Evolutionary conservation across 2,797 vertebrate genomes (phyloP).

Genomic region (Setipinna tenuifilis): DNA sequence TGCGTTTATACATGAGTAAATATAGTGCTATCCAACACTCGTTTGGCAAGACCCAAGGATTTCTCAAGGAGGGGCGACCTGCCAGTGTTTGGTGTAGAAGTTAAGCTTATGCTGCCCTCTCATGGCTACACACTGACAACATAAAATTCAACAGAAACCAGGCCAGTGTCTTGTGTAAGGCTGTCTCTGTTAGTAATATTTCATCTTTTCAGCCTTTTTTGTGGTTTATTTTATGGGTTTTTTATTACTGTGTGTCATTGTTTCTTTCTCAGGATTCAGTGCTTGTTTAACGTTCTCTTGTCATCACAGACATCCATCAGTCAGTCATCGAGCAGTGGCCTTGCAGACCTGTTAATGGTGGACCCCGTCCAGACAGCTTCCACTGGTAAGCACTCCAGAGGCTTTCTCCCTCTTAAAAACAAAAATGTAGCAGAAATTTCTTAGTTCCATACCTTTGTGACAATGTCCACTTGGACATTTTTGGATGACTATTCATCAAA

Average conservation of each 20-base stretch:
- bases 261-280: neutral
- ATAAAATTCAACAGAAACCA: neutral
- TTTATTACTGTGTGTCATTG: neutral
- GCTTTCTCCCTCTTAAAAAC: neutral
- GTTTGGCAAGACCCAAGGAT: neutral
- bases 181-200: neutral
- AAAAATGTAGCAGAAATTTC: neutral
- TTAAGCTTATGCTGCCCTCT: conserved; percentile 49
- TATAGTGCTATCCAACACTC: neutral
- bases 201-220: neutral
- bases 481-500: no score
- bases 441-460: neutral
- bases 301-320: conserved; percentile 73
- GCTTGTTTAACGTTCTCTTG: conserved; percentile 11
- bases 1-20: neutral
- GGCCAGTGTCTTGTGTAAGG: neutral
- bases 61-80: neutral
- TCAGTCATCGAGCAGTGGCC: conserved; percentile 80
- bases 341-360: conserved; percentile 91
- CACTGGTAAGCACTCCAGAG: conserved; percentile 72
- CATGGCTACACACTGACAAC: conserved; percentile 25
- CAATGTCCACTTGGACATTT: neutral
- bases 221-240: neutral
- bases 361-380: conserved; percentile 74
- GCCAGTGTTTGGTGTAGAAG: neutral